A percentile compares a stretch with the other conserved stretches of the same genome.
phyloP scores from a whole-genome alignment of 2,797 vertebrate species.

The Aeoliscus strigatus region DNA sequence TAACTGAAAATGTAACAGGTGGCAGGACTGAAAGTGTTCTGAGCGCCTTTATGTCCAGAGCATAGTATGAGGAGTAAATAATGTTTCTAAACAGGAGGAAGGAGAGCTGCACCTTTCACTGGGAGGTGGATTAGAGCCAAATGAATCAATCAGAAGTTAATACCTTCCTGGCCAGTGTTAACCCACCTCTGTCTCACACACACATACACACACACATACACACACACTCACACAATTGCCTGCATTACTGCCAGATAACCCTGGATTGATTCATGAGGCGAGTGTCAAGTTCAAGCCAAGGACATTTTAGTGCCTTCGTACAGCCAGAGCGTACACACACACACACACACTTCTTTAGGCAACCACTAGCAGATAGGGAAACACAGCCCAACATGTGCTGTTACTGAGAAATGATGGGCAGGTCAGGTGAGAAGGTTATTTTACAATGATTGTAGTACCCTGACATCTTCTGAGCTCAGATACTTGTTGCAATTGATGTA shows the following conservation, averaged over 20 bases:
- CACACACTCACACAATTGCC: constrained; percentile 13
- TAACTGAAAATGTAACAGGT: too few relatives aligned
- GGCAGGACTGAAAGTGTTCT: too few relatives aligned
- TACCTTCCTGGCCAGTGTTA: constrained; percentile 50
- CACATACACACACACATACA: constrained; percentile 18
- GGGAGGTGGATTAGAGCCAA: constrained; percentile 61
- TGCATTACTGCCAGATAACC: constrained; percentile 51
- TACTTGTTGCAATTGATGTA: too few relatives aligned
- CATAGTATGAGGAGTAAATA: constrained; percentile 29
- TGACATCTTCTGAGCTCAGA: too few relatives aligned
- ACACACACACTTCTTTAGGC: background rate
- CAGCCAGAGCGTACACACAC: too few relatives aligned
- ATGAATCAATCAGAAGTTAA: constrained; percentile 65
- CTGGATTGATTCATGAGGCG: constrained; percentile 53
- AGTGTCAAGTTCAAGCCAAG: constrained; percentile 60
- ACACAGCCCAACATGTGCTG: too few relatives aligned
- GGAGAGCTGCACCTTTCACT: constrained; percentile 32
- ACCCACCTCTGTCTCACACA: constrained; percentile 21
- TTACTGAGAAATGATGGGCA: too few relatives aligned
- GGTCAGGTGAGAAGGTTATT: too few relatives aligned
- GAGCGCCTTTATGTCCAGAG: too few relatives aligned
- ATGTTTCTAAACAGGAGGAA: constrained; percentile 16
- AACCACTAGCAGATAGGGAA: background rate
- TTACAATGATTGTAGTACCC: too few relatives aligned
- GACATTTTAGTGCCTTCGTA: constrained; percentile 40